Percentiles rank a stretch among this genome's conserved stretches.
Conservation (phyloP, 2,888 invertebrate species). For the Orthonevra nobilis region DNA sequence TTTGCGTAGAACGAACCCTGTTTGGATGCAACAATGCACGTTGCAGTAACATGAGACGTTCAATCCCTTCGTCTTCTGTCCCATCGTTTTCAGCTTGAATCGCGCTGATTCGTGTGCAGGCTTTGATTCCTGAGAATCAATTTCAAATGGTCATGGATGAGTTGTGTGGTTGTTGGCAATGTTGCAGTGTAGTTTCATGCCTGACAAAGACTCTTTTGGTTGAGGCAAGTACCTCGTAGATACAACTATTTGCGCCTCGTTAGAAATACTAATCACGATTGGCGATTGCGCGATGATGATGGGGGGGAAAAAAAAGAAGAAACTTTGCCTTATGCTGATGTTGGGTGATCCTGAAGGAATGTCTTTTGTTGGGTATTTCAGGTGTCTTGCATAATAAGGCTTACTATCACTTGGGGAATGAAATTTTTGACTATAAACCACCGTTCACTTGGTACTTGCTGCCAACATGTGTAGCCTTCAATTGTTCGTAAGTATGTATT, state of each 20-base stretch:
- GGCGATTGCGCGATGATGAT: slow-evolving; percentile 46
- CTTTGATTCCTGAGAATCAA: slow-evolving; percentile 58
- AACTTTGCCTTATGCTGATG: neutral
- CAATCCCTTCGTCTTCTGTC: slow-evolving; percentile 51
- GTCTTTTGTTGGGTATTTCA: neutral
- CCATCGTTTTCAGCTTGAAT: slow-evolving; percentile 28
- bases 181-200: neutral
- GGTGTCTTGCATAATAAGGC: slow-evolving; percentile 28
- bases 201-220: slow-evolving; percentile 9
- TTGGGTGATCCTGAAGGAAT: slow-evolving; percentile 49
- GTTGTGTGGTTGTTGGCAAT: slow-evolving; percentile 19
- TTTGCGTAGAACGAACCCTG: slow-evolving; percentile 44
- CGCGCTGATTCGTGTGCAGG: slow-evolving; percentile 38
- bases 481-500: slow-evolving; percentile 2
- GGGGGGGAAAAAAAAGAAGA: slow-evolving; percentile 4
- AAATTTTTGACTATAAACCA: slow-evolving; percentile 2
- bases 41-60: slow-evolving; percentile 17
- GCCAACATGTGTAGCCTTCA: slow-evolving; percentile 37
- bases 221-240: slow-evolving; percentile 32
- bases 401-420: slow-evolving; percentile 21
- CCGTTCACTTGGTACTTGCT: slow-evolving; percentile 34
- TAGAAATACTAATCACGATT: slow-evolving; percentile 67
- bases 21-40: slow-evolving; percentile 42
- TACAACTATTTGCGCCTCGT: slow-evolving; percentile 65
- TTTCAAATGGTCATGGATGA: slow-evolving; percentile 67